Evolutionary conservation across 2,113 vertebrate species (phyloP).

Genomic region (Solenodon paradoxus): DNA sequence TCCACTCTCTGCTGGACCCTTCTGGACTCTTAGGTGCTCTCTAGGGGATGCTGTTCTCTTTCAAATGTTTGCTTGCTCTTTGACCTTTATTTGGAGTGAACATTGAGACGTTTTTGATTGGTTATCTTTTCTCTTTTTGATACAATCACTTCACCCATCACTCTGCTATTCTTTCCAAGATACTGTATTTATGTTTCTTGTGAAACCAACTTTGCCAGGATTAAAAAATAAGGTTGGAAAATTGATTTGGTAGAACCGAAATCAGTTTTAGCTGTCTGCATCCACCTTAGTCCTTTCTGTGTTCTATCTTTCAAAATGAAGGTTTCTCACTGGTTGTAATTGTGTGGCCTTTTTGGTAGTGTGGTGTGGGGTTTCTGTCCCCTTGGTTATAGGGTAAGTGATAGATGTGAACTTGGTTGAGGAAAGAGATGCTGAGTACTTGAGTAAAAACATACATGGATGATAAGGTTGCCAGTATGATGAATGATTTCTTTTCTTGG

Average conservation of each 20-base stretch:
- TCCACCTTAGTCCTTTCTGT: background rate
- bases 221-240: background rate
- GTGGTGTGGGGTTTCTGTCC: background rate
- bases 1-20: background rate
- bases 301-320: background rate
- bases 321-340: slow-evolving; percentile 1
- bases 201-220: background rate
- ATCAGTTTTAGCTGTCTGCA: background rate
- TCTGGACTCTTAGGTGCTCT: background rate
- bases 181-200: background rate
- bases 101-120: background rate
- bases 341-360: background rate
- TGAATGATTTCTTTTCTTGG: slow-evolving; percentile 2
- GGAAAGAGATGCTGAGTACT: background rate
- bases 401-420: background rate
- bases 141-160: background rate
- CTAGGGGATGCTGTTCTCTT: background rate
- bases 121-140: background rate
- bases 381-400: background rate
- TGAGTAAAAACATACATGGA: background rate
- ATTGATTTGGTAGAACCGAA: slow-evolving; percentile 17
- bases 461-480: background rate
- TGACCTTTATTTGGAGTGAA: slow-evolving; percentile 34
- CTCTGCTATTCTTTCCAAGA: background rate
- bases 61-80: background rate